These are phyloP conservation scores for Apostichopus leukothele DNA, from an alignment of 53 echinoderm and acorn worm genomes.

Conservation along the genomic window DNA sequence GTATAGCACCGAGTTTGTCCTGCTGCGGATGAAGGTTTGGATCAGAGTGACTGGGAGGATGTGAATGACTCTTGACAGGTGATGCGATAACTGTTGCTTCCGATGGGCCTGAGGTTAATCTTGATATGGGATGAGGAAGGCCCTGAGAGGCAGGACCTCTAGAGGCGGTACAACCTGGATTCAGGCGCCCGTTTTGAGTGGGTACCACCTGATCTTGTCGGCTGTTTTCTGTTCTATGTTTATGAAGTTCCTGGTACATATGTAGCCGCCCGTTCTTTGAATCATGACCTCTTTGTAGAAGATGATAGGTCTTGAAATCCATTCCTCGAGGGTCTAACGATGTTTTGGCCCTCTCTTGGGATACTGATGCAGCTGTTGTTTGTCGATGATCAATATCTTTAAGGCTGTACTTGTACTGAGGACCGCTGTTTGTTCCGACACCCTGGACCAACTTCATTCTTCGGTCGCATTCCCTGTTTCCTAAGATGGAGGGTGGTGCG, in stretches of 20 bases:
- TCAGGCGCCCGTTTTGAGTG: neutral
- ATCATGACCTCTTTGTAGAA: constrained; percentile 8
- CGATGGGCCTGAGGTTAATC: neutral
- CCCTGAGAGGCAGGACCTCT: constrained; percentile 40
- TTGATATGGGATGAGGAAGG: constrained; percentile 38
- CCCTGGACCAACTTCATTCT: constrained; percentile 9
- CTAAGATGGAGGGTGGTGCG: neutral
- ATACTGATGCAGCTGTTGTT: neutral
- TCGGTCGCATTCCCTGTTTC: neutral
- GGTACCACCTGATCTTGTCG: neutral
- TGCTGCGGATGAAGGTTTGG: neutral
- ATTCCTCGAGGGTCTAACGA: neutral
- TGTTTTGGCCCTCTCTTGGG: constrained; percentile 17
- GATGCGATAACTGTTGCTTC: neutral
- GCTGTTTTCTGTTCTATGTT: neutral
- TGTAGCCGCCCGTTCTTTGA: neutral
- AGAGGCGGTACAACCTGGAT: constrained; percentile 14
- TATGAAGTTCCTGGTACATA: constrained; percentile 5
- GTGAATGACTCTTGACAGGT: neutral
- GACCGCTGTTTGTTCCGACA: constrained; percentile 26
- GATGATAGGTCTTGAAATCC: neutral
- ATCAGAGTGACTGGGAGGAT: neutral
- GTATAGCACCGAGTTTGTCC: neutral
- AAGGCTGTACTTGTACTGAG: constrained; percentile 16
- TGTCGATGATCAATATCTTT: constrained; percentile 31